Base-by-base conservation (phyloP, 2,888 invertebrate genomes). In the Agrochola circellaris region DNA sequence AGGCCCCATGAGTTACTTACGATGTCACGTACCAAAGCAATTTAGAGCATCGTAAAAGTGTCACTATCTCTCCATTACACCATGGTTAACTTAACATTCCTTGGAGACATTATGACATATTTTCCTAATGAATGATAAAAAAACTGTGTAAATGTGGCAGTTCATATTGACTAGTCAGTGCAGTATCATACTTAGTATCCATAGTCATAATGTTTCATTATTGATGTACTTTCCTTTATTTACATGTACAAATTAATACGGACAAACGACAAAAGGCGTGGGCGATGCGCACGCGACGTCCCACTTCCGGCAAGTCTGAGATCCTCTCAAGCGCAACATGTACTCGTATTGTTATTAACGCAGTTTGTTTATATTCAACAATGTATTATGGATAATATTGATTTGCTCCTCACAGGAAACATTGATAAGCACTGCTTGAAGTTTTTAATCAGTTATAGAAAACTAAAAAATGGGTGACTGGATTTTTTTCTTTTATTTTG, bases 21-120 rank as follows among this genome's bases (percentile, higher is more conserved):
- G 89, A 90, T 93, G 93, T 93, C 94, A 94, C 94, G 94, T 93
- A 91, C 91, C 78, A 88, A 91, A 92, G 89, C 89, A 89, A 91
- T 93, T 91, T 89, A 86, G 88, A 87, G 89, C 86, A 87, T 82
- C 84, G 88, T 90, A 90, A 84, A 90, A 88, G 85, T 85, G 85
- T 84, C 88, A 88, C 79, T 75, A 80, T 87, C 85, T 83, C 79
- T 75, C 80, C 78, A 83, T 80, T 81, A 76, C 66, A 61, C 60
- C 74, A 70, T 77, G 65, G 58, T 70, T 78, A 77, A 79, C 54
- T 75, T 60, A 58, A 64, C 68, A 81, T 87, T 77, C 80, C 68
- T 60, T 74, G 26, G 38, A 72, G 38, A 77, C 66, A 75, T 78
- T 66, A 70, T 62, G 67, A 73, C 73, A 58, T 76, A 75, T 77